Evolutionary conservation across 2,888 invertebrate species (phyloP), one percentile per base, ranked within the genome.

Genomic region (Cataglyphis rosenhaueri): DNA sequence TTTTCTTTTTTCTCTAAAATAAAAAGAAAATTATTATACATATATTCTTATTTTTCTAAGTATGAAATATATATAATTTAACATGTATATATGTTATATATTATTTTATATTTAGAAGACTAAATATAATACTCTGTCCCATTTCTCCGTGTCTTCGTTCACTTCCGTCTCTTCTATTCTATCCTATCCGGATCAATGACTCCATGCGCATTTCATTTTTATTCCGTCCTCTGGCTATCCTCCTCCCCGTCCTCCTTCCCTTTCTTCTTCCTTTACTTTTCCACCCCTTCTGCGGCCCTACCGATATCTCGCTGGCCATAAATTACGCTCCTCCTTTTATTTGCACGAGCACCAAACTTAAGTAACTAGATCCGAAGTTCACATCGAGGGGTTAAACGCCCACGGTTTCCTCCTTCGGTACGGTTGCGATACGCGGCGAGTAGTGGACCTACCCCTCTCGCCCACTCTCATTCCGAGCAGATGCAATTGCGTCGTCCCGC

Each of bases 401-500:
- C 82, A 79, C 86, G 81, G 81, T 87, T 75, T 65, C 73, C 76
- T 87, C 84, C 87, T 85, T 86, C 74, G 61, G 57, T 79, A 82
- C 84, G 70, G 66, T 64, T 61, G 44, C 76, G 84, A 70, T 64
- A 76, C 68, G 81, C 81, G 81, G 65, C 38, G 71, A 76, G 73
- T 71, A 71, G 78, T 84, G 65, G 78, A 71, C 84, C 70, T 70
- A 52, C 61, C 35, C 82, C 66, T 62, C 82, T 62, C 57, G 73
- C 79, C 81, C 79, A 86, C 88, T 88, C 88, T 86, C 88, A 86
- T 88, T 88, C 88, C 85, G 84, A 85, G 86, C 90, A 89, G 90
- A 91, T 91, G 91, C 91, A 91, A 91, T 91, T 91, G 91, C 89
- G 89, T 88, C 85, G 88, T 91, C 91, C 91, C 89, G 87, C 90